Base-by-base conservation (phyloP, 2,797 vertebrate genomes). In the Melanotaenia pygmaea region DNA sequence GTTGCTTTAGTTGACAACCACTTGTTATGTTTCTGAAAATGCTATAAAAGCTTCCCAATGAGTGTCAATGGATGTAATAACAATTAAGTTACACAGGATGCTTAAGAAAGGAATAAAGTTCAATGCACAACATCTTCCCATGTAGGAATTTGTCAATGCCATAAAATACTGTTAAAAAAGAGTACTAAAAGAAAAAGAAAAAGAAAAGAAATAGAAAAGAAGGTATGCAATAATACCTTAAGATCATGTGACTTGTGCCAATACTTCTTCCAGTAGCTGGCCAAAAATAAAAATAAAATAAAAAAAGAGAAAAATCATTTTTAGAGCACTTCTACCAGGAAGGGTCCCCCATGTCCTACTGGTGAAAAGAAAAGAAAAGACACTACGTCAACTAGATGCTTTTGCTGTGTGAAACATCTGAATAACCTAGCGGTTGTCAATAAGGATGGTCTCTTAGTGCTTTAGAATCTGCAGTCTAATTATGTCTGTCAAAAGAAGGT, bases 381-480 rank as follows among this genome's bases (percentile, higher is more conserved):
- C 69, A 43, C 32, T 22, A 16, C 60, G 79, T 82, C 81, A 80
- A 65, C 22, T 58, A 77, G 77, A 85, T 77, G 79, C 72, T 90
- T 90, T 40, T 65, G 77, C 64, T 26, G 54, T 72, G 74, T 69
- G 74, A 74, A 80, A 74, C 64, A 75, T 80, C 80, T 87, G 85
- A 85, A 86, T 82, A 83, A 83, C 75, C 67, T 12, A 12, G 81
- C 75, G 50, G 86, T 76, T 89, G 86, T 67, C 77, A 83, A 77
- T 76, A 73, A 80, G 79, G 70, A 70, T 45, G 34, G 90, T 91
- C 77, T 91, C 91, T 90, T 72, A 86, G 91, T 73, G 72, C 86
- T 80, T 63, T 43, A 90, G 86, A 91, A 91, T 94, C 77, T 90
- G 83, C 64, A 72, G 87, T 86, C 94, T 95, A 94, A 95, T 94